Evolutionary conservation across 2,797 vertebrate genomes (phyloP), one percentile per base, ranked within the genome.

Genomic region (Sebastes taczanowskii): DNA sequence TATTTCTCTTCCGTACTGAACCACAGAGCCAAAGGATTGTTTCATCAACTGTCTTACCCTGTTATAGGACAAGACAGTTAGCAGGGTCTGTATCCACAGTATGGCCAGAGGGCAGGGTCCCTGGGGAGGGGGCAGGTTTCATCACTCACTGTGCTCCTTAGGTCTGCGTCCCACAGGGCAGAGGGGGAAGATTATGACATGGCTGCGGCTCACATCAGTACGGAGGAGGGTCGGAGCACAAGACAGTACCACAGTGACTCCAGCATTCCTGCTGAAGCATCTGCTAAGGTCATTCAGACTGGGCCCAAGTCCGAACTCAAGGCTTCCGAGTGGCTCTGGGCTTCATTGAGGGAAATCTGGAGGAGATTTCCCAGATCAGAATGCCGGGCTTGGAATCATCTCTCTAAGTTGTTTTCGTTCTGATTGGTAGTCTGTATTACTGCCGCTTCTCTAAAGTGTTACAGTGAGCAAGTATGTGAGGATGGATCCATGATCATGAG

Each of bases 271-370:
- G 13, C 60, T 56, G 23, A 53, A 84, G 80, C 91, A 94, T 93
- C 92, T 94, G 91, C 85, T 91, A 89, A 86, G 87, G 81, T 88
- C 80, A 83, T 94, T 90, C 72, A 70, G 81, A 25, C 83, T 25
- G 46, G 78, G 73, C 67, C 74, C 34, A 46, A 73, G 64, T 83
- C 85, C 70, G 80, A 87, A 86, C 74, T 60, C 69, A 55, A 81
- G 53, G 77, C 78, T 79, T 81, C 76, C 59, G 29, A 84, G 71
- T 72, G 77, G 49, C 77, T 84, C 55, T 9, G 74, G 67, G 58
- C 74, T 91, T 85, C 76, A 84, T 88, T 90, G 76, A 78, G 71
- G 65, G 70, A 78, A 92, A 83, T 84, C 88, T 84, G 81, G 74
- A 81, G 70, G 73, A 88, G 46, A 88, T 87, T 92, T 93, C 83